Evolutionary conservation across 2,888 invertebrate species (phyloP).

Genomic region (Pachliopta kotzebuea): DNA sequence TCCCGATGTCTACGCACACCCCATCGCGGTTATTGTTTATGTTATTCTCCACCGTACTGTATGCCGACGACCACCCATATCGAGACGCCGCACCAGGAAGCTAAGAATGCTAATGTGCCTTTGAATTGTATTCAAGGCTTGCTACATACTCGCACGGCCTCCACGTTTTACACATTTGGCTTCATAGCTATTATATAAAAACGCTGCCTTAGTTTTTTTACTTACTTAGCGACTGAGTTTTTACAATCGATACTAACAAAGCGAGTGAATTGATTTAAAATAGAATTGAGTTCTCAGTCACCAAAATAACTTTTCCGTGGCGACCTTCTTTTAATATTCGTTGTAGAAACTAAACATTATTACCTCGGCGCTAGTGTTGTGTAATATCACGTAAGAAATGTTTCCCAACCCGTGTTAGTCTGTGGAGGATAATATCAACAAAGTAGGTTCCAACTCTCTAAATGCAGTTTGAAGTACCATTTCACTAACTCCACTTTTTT

Average conservation of each 20-base stretch:
- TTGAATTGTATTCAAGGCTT: conserved; percentile 76
- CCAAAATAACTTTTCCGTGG: conserved; percentile 16
- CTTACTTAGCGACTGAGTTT: conserved; percentile 11
- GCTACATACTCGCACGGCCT: conserved; percentile 67
- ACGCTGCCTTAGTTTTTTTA: background rate
- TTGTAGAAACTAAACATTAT: conserved; percentile 53
- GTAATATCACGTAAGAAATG: conserved; percentile 55
- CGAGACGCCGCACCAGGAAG: conserved; percentile 67
- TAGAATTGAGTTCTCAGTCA: background rate
- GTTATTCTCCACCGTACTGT: conserved; percentile 32
- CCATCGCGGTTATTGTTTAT: conserved; percentile 39
- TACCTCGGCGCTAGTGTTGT: conserved; percentile 47
- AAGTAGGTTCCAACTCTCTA: conserved; percentile 37
- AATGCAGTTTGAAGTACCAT: conserved; percentile 38
- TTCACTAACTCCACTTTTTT: conserved; percentile 46
- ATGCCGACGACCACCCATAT: conserved; percentile 49
- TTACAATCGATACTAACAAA: conserved; percentile 16
- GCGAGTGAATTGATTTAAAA: conserved; percentile 31
- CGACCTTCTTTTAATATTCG: conserved; percentile 45
- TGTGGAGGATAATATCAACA: conserved; percentile 55
- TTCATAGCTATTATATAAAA: conserved; percentile 50
- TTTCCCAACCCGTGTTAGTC: conserved; percentile 55
- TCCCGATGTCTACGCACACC: conserved; percentile 52
- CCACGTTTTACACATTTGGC: conserved; percentile 58
- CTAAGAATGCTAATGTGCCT: conserved; percentile 74